phyloP scores from a whole-genome alignment of 2,888 invertebrate species.

The Dryomyza anilis region DNA sequence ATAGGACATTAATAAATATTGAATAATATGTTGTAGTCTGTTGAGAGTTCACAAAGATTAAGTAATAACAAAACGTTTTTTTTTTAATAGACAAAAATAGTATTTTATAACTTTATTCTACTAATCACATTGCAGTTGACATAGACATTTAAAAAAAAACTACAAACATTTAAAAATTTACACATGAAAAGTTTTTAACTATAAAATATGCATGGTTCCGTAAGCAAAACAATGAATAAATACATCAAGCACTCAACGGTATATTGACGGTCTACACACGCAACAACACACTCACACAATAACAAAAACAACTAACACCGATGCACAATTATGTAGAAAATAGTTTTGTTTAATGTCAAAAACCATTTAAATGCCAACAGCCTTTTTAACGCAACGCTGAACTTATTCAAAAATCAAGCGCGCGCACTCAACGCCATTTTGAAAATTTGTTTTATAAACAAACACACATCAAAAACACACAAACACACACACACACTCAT shows the following conservation, averaged over 20 bases:
- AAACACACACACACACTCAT: conserved; percentile 24
- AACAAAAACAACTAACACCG: conserved; percentile 9
- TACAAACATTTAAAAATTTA: background rate
- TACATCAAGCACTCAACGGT: background rate
- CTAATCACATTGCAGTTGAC: no score
- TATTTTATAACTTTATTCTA: no score
- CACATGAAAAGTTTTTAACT: background rate
- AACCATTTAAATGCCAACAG: conserved; percentile 15
- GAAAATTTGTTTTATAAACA: no score
- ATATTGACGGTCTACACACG: no score
- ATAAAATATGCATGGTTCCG: background rate
- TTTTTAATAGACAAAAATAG: no score
- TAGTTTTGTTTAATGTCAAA: conserved; percentile 13
- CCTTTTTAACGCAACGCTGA: conserved; percentile 18
- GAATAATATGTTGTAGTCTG: no score
- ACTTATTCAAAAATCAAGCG: conserved; percentile 37
- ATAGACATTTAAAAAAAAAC: background rate
- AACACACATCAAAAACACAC: no score
- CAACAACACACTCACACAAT: background rate
- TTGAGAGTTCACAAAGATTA: no score
- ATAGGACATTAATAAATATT: no score
- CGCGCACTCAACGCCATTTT: conserved; percentile 1
- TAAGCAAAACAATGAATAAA: conserved; percentile 8
- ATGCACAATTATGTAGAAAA: conserved; percentile 12
- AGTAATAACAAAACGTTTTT: no score